Evolutionary conservation across 2,888 invertebrate genomes (phyloP).

Genomic region (Tinea trinotella): DNA sequence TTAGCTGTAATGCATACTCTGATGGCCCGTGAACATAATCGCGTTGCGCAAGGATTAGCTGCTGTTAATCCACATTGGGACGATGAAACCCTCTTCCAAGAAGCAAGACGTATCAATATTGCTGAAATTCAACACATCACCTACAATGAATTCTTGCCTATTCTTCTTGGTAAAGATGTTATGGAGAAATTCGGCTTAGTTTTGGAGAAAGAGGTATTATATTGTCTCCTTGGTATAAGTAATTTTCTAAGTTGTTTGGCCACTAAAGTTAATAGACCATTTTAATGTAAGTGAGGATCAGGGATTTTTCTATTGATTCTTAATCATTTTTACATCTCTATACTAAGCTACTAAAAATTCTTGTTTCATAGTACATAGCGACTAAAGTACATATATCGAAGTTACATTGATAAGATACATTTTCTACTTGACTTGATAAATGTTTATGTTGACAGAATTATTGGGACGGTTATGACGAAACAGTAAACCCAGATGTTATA

Average conservation of each 20-base stretch:
- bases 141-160: conserved; percentile 91
- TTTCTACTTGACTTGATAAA: conserved; percentile 13
- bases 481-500: conserved; percentile 89
- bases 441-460: conserved; percentile 77
- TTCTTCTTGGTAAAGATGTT: conserved; percentile 89
- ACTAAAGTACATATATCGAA: no score
- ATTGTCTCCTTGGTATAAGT: no score
- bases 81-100: conserved; percentile 92
- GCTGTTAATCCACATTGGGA: conserved; percentile 94
- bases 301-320: no score
- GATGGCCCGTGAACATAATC: conserved; percentile 93
- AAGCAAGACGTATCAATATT: conserved; percentile 86
- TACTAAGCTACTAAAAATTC: no score
- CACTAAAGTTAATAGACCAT: no score
- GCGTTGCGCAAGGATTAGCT: conserved; percentile 81
- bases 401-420: no score
- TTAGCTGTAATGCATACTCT: conserved; percentile 93
- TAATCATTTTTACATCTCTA: no score
- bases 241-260: no score
- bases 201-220: conserved; percentile 84
- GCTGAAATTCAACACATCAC: conserved; percentile 92
- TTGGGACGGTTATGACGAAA: conserved; percentile 87
- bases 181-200: conserved; percentile 93
- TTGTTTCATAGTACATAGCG: no score
- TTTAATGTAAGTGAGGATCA: no score